These are phyloP conservation scores for Amblyraja radiata DNA, from an alignment of 2,797 vertebrate species.

Conservation along the genomic window DNA sequence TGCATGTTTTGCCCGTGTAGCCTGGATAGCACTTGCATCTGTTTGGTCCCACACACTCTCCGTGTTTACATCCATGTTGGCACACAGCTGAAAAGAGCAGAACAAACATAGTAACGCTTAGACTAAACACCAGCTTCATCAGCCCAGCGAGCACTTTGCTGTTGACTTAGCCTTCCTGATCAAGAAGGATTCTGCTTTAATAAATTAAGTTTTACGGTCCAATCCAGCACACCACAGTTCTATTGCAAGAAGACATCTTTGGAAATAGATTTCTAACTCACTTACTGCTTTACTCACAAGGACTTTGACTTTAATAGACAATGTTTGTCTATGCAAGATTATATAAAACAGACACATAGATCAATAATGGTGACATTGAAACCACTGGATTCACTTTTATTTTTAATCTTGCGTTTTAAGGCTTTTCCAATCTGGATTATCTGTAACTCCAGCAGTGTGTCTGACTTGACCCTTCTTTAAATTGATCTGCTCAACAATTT, in stretches of 20 bases:
- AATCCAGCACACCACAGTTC: neutral
- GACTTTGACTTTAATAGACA: neutral
- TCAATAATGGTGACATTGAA: too few relatives aligned
- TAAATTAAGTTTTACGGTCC: neutral
- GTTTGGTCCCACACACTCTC: constrained; percentile 88
- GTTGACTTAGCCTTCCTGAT: neutral
- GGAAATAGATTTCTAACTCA: neutral
- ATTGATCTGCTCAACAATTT: too few relatives aligned
- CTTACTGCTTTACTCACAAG: neutral
- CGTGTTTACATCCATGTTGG: constrained; percentile 87
- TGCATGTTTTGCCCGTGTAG: constrained; percentile 93
- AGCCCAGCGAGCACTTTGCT: neutral
- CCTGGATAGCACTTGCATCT: constrained; percentile 93
- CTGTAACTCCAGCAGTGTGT: too few relatives aligned
- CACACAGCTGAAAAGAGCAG: constrained; percentile 73
- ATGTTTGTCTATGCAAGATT: neutral
- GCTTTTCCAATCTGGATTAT: too few relatives aligned
- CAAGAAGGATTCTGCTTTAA: neutral
- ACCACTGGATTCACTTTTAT: too few relatives aligned
- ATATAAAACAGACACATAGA: neutral
- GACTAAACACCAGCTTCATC: neutral
- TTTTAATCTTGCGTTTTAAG: too few relatives aligned
- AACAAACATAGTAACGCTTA: constrained; percentile 24
- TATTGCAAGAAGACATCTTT: neutral
- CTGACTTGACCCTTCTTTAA: too few relatives aligned